These are phyloP conservation scores for Byasa hedistus DNA, from an alignment of 2,888 invertebrate genomes.

Conservation along the genomic window DNA sequence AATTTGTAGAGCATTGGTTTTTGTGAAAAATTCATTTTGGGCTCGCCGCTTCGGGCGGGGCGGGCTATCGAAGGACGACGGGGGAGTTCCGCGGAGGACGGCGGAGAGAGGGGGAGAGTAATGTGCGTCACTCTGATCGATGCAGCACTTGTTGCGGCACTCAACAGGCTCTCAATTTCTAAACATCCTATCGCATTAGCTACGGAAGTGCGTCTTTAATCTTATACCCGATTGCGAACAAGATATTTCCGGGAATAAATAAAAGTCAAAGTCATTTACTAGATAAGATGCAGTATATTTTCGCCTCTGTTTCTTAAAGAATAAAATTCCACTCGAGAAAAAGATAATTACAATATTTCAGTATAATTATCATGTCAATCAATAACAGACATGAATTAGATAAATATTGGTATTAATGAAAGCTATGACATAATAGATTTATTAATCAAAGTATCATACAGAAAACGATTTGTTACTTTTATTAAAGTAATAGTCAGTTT, in stretches of 20 bases:
- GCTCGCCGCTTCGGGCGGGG: conserved; percentile 15
- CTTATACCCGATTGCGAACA: neutral
- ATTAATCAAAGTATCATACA: no score
- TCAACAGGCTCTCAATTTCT: conserved; percentile 61
- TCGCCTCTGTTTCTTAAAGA: no score
- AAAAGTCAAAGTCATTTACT: no score
- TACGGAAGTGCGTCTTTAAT: conserved; percentile 8
- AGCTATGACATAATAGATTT: no score
- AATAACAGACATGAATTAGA: no score
- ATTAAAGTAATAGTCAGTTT: no score
- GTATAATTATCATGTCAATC: no score
- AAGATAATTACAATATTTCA: no score
- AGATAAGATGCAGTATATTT: no score
- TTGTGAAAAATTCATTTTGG: conserved; percentile 24
- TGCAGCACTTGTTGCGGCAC: conserved; percentile 75
- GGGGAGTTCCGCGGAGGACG: conserved; percentile 37
- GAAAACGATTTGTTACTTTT: no score
- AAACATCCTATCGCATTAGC: conserved; percentile 27
- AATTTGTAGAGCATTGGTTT: conserved; percentile 23
- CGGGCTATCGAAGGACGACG: conserved; percentile 32
- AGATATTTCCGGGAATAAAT: neutral
- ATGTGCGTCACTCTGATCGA: conserved; percentile 66
- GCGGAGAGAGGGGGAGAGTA: conserved; percentile 36
- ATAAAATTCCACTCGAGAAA: no score
- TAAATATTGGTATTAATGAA: no score